Evolutionary conservation across 1,140 invertebrate species (phyloP).

Genomic region (Sycophila sp.): DNA sequence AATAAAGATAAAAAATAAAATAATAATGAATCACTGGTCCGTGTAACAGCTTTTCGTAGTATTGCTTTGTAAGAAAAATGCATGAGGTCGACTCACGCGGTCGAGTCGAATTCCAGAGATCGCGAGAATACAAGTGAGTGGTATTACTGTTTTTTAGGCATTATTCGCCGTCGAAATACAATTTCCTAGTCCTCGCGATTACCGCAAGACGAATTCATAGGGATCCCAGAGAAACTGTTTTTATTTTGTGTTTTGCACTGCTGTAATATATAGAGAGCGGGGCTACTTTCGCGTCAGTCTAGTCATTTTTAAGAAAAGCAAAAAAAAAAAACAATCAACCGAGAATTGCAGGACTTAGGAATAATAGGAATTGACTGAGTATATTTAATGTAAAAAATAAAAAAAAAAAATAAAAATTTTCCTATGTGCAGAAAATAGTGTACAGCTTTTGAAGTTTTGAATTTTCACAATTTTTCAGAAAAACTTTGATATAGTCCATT

Average conservation of each 20-base stretch:
- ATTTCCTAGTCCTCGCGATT: neutral
- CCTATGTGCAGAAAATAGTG: neutral
- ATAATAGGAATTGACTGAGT: neutral
- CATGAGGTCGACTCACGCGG: neutral
- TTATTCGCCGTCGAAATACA: neutral
- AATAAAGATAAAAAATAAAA: neutral
- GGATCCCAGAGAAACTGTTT: neutral
- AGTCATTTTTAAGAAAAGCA: constrained; percentile 22
- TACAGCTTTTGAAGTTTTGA: constrained; percentile 1
- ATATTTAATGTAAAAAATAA: neutral
- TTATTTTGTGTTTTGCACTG: neutral
- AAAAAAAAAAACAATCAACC: constrained; percentile 19
- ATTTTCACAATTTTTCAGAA: neutral
- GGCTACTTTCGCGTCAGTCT: constrained; percentile 18
- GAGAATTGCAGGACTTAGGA: no score
- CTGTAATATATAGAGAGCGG: constrained; percentile 32
- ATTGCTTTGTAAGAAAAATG: constrained; percentile 22
- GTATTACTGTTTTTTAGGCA: neutral
- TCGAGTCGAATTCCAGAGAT: neutral
- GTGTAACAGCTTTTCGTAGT: neutral
- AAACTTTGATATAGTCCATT: neutral
- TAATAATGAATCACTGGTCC: neutral
- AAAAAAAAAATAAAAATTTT: neutral
- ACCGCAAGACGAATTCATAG: neutral
- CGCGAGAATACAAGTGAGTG: neutral